Base-by-base conservation (phyloP, 2,888 invertebrate species). In the Nomada ferruginata region DNA sequence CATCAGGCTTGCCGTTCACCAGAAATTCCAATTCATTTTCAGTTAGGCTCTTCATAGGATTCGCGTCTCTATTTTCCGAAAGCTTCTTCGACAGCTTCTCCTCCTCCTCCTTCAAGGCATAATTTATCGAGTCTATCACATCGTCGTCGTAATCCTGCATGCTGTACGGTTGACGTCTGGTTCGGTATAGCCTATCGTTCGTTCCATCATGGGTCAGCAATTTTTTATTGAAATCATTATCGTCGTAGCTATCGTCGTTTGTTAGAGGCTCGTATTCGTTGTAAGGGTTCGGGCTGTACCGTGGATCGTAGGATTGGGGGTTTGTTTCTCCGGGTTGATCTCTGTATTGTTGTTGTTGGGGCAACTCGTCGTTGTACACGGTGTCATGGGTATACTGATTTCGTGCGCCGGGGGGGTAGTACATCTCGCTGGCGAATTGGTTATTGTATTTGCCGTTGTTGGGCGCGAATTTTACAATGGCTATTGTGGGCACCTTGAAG, bases 361-460 rank as follows among this genome's bases (percentile, higher is more conserved):
- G 36, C 1, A 61, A 18, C 15, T 85, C 78, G 13, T 78, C 52
- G 0, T 71, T 66, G 18, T 65, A 72, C 11, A 69, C 10, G 9
- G 68, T 47, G 23, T 60, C 55, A 2, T 23, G 60, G 13, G 72
- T 7, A 7, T 84, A 79, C 23, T 66, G 65, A 18, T 69, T 63
- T 10, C 5, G 63, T 2, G 71, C 75, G 9, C 85, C 95, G 90
- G 74, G 97, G 36, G 97, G 97, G 92, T 95, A 97, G 92, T 97
- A 97, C 20, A 97, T 95, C 94, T 97, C 97, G 90, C 97, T 97
- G n/a, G 97, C 97, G 91, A 96, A 97, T 86, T 96, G 96, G 2
- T 96, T 95, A 80, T 95, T 94, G 0, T 95, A 95, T 91, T 96
- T 95, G 9, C 94, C 94, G 75, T 95, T 94, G 80, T 95, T 96